phyloP scores from a whole-genome alignment of 2,113 vertebrate species.

The Oceanites oceanicus region DNA sequence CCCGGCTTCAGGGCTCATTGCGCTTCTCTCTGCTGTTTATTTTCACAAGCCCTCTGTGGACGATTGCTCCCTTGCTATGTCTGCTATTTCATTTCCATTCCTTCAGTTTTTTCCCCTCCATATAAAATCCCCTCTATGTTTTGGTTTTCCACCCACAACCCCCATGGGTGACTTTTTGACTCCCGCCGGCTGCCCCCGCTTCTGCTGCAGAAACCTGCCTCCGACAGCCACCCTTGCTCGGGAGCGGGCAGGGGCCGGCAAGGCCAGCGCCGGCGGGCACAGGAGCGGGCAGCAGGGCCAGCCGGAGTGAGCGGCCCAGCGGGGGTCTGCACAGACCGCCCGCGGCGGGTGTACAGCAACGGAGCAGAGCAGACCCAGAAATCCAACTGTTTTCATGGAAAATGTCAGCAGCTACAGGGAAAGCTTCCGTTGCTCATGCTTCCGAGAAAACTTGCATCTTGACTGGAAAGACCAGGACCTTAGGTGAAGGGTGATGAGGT shows the following conservation, averaged over 20 bases:
- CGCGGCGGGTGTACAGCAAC: fast-evolving
- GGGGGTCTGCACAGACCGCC: fast-evolving
- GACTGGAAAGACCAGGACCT: neutral
- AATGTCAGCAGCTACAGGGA: neutral
- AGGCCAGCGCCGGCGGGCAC: fast-evolving
- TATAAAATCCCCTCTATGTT: neutral
- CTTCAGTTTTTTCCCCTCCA: neutral
- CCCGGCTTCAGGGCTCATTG: neutral
- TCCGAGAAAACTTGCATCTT: neutral
- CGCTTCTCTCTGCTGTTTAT: neutral
- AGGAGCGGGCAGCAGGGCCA: neutral
- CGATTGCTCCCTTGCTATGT: neutral
- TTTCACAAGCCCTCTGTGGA: neutral
- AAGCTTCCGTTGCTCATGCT: neutral
- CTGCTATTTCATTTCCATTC: constrained; percentile 30
- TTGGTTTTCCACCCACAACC: neutral
- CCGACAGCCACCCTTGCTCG: fast-evolving
- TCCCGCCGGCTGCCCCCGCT: neutral
- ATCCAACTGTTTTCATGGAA: neutral
- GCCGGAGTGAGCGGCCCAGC: neutral
- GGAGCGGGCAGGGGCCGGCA: too few species aligned
- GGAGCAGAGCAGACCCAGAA: neutral
- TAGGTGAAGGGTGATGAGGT: neutral
- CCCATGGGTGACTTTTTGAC: neutral
- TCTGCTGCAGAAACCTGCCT: neutral